A percentile compares a stretch with the other conserved stretches of the same genome.
Conservation (phyloP, 2,113 vertebrate genomes). For the Mirza zaza region DNA sequence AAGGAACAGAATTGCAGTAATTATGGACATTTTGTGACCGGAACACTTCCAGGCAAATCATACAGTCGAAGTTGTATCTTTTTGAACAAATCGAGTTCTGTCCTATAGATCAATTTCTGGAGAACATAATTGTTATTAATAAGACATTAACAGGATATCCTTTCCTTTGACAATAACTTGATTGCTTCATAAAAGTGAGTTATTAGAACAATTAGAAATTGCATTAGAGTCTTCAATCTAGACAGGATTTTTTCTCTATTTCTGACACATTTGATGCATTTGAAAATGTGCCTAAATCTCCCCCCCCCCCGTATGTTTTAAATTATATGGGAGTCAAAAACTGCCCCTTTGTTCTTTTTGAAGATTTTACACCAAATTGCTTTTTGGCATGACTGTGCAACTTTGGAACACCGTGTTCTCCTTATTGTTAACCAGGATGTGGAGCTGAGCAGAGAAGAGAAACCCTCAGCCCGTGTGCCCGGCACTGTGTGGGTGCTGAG, state of each 20-base stretch:
- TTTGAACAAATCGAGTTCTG: slow-evolving; percentile 33
- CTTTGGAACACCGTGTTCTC: background rate
- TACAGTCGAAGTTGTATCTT: background rate
- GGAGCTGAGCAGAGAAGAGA: background rate
- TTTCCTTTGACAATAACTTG: slow-evolving; percentile 32
- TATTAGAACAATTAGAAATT: slow-evolving; percentile 54
- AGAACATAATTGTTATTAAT: slow-evolving; percentile 56
- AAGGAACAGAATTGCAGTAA: slow-evolving; percentile 63
- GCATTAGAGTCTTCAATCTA: background rate
- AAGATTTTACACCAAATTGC: background rate
- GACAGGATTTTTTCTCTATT: background rate
- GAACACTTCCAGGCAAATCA: slow-evolving; percentile 36
- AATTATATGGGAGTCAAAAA: background rate
- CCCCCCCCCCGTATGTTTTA: background rate
- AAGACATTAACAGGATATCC: slow-evolving; percentile 26
- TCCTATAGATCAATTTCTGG: slow-evolving; percentile 19
- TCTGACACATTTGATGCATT: slow-evolving; percentile 4
- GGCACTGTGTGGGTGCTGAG: background rate
- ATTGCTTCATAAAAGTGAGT: slow-evolving; percentile 33
- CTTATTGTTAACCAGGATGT: background rate
- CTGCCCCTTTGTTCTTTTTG: background rate
- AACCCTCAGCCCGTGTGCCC: accelerated
- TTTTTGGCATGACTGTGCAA: background rate
- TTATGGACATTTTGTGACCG: slow-evolving; percentile 54
- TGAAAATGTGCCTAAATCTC: slow-evolving; percentile 15